Evolutionary conservation across 2,113 vertebrate genomes (phyloP).

Genomic region (Peromyscus maniculatus): DNA sequence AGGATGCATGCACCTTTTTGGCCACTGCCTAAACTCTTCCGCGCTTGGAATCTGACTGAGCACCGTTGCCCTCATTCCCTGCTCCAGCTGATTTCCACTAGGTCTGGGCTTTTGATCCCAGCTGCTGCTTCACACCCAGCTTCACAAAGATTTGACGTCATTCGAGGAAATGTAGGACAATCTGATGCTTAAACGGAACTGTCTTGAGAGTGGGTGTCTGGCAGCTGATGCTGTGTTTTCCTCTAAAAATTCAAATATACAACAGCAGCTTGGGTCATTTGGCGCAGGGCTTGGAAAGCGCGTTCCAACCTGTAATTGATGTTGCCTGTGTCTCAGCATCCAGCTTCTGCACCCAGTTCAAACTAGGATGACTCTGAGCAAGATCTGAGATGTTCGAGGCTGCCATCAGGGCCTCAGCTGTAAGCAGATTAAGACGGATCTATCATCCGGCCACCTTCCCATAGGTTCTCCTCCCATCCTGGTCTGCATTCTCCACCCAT

Average conservation of each 20-base stretch:
- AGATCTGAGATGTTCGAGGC: neutral
- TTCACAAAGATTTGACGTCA: neutral
- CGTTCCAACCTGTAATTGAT: neutral
- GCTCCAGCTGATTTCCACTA: neutral
- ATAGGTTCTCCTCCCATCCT: neutral
- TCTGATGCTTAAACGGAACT: neutral
- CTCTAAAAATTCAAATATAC: constrained; percentile 3
- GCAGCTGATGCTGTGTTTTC: neutral
- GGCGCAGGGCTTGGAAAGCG: neutral
- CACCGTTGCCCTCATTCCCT: neutral
- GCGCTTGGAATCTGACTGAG: neutral
- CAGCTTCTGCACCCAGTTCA: neutral
- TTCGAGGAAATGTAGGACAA: neutral
- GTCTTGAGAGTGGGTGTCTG: neutral
- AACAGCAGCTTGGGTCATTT: neutral
- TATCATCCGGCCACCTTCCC: neutral
- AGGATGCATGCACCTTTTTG: neutral
- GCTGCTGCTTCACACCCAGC: neutral
- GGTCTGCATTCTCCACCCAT: neutral
- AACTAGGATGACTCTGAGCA: neutral
- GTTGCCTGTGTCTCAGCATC: neutral
- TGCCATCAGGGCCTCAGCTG: too few relatives aligned
- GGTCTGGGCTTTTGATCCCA: neutral
- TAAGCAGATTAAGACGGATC: neutral
- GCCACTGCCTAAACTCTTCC: neutral